Evolutionary conservation across 2,113 vertebrate genomes (phyloP).

Genomic region (Myxocyprinus asiaticus): DNA sequence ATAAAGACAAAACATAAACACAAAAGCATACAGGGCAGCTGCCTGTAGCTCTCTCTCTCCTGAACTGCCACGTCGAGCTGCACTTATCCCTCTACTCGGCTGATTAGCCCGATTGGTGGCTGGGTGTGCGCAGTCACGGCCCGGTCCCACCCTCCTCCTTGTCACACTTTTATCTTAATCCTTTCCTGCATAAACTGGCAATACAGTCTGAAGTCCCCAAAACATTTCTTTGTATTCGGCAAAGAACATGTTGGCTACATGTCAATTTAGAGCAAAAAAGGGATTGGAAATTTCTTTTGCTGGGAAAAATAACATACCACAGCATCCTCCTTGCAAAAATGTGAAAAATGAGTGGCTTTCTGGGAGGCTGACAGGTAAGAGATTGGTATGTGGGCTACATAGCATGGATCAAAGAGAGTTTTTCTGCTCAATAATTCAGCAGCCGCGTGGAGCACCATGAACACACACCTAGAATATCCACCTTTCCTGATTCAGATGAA

Average conservation of each 20-base stretch:
- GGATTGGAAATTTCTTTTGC: conserved; percentile 22
- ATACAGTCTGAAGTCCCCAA: conserved; percentile 25
- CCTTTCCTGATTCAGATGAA: conserved; percentile 40
- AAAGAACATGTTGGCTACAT: conserved; percentile 13
- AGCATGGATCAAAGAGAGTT: conserved; percentile 62
- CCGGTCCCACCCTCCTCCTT: no score
- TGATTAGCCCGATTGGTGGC: no score
- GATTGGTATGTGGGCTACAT: conserved; percentile 56
- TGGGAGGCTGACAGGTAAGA: conserved; percentile 63
- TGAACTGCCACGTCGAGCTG: no score
- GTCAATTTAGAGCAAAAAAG: conserved; percentile 30
- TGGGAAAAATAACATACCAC: conserved; percentile 27
- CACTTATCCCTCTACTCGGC: no score
- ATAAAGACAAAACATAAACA: no score
- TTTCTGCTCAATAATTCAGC: conserved; percentile 70
- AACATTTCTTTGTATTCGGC: conserved; percentile 9
- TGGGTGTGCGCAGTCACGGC: no score
- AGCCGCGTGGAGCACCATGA: conserved; percentile 54
- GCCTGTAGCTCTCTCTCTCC: no score
- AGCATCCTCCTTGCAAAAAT: conserved; percentile 41
- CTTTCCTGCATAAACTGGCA: conserved; percentile 14
- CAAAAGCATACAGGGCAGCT: no score
- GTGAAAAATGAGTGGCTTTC: conserved; percentile 50
- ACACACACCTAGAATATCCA: conserved; percentile 59
- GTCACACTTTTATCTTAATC: background rate